phyloP scores from a whole-genome alignment of 2,113 vertebrate species.

The Euleptes europaea region DNA sequence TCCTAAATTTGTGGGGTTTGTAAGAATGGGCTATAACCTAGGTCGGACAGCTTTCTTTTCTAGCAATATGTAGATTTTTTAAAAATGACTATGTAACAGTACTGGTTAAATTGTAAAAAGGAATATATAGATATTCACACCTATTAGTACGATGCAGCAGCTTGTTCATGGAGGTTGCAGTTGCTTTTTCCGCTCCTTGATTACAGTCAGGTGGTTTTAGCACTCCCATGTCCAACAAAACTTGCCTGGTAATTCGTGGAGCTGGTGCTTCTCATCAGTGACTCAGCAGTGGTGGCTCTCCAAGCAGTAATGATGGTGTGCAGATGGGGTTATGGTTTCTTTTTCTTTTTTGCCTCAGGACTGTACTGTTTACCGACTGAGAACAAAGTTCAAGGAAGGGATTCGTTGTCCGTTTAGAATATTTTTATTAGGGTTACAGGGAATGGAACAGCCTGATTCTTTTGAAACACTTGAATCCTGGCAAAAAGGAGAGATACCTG shows the following conservation, averaged over 20 bases:
- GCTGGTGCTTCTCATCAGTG: background rate
- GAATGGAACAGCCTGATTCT: background rate
- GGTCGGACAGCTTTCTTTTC: background rate
- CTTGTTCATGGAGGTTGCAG: background rate
- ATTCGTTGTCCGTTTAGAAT: background rate
- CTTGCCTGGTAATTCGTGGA: background rate
- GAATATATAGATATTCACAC: background rate
- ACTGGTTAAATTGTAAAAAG: constrained; percentile 9
- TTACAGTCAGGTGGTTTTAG: background rate
- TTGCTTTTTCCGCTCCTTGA: constrained; percentile 6
- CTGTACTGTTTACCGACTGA: background rate
- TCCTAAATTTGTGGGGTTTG: background rate
- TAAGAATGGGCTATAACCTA: background rate
- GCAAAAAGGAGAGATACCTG: constrained; percentile 36
- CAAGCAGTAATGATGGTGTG: background rate
- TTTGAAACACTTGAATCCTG: constrained; percentile 53
- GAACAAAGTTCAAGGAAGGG: background rate
- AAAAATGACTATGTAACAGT: constrained; percentile 40
- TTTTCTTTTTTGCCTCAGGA: background rate
- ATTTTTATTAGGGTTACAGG: background rate
- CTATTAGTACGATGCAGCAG: background rate
- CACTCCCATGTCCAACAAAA: background rate
- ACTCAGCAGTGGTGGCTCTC: constrained; percentile 18
- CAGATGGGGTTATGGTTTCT: background rate
- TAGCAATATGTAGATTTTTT: background rate